phyloP scores from a whole-genome alignment of 2,797 vertebrate species.

The Sandelia bainsii region DNA sequence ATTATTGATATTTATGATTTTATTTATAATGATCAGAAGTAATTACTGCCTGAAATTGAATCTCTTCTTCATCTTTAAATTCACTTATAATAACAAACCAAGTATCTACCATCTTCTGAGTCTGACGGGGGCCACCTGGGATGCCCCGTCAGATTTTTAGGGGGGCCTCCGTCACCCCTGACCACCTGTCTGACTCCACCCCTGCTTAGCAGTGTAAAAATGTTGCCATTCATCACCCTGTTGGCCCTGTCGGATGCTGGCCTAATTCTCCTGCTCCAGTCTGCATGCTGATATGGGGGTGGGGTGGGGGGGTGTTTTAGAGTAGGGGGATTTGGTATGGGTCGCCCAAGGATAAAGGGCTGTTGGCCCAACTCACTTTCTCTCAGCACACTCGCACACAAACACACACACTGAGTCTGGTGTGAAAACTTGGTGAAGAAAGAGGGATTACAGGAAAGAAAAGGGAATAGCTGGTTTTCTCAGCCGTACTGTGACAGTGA shows the following conservation, averaged over 20 bases:
- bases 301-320: constrained; percentile 27
- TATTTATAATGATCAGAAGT: too few species aligned
- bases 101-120: too few species aligned
- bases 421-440: constrained; percentile 70
- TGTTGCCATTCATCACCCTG: constrained; percentile 29
- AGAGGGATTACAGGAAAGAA: constrained; percentile 77
- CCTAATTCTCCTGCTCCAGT: constrained; percentile 49
- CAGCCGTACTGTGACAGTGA: constrained; percentile 70
- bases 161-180: too few species aligned
- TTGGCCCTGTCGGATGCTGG: constrained; percentile 40
- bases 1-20: too few species aligned
- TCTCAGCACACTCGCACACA: constrained; percentile 4
- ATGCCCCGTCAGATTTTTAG: too few species aligned
- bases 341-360: constrained; percentile 63
- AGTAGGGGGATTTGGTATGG: constrained; percentile 48
- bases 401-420: constrained; percentile 38
- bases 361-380: constrained; percentile 55
- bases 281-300: constrained; percentile 50
- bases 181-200: too few species aligned
- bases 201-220: too few species aligned
- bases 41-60: too few species aligned
- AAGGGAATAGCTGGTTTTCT: constrained; percentile 68
- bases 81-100: too few species aligned
- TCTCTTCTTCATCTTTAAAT: too few species aligned
- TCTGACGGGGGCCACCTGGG: too few species aligned